Base-by-base conservation (phyloP, 2,113 vertebrate species). In the Apaloderma vittatum region DNA sequence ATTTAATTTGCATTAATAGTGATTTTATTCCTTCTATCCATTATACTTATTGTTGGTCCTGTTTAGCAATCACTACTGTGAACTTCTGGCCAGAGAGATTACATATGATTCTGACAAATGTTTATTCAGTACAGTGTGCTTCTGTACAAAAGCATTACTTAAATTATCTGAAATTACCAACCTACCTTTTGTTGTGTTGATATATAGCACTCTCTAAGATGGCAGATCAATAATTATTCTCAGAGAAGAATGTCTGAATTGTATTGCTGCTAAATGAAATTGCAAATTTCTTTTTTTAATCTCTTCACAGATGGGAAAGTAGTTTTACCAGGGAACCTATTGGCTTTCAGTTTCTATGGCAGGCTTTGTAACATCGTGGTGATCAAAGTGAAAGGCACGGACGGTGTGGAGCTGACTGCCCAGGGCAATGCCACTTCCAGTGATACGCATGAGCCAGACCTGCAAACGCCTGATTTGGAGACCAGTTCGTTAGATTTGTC, bases 311-410 rank as follows among this genome's bases (percentile, higher is more conserved):
- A 98, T 86, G 98, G 98, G 21, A 99, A 98, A 77, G 93, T 99
- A 43, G 55, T 99, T 63, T 97, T 99, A 45, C 99, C 99, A 4
- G 99, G 99, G 89, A 99, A 98, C 67, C 80, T 98, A 11, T 86
- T 99, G 63, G 98, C 98, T 52, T 93, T 99, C 75, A 98, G 94
- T 15, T 99, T 99, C 96, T 99, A 99, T 34, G 99, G 99, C 72
- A 98, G 98, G 15, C 93, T 97, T 0, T 99, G 99, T 90, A 98
- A 95, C 61, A 66, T 99, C 2, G 57, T 97, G 23, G 97, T 99
- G 49, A 96, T 98, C 68, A 96, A 90, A 46, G 94, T 99, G 46
- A 98, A 93, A 88, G 99, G 99, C n/a, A 95, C 98, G 11, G 99
- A 99, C 1, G 99, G 98, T 4, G 79, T 94, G 45, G 95, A 97